A percentile compares a stretch with the other conserved stretches of the same genome.
phyloP scores from a whole-genome alignment of 1,140 invertebrate genomes.

The Sogatella furcifera region DNA sequence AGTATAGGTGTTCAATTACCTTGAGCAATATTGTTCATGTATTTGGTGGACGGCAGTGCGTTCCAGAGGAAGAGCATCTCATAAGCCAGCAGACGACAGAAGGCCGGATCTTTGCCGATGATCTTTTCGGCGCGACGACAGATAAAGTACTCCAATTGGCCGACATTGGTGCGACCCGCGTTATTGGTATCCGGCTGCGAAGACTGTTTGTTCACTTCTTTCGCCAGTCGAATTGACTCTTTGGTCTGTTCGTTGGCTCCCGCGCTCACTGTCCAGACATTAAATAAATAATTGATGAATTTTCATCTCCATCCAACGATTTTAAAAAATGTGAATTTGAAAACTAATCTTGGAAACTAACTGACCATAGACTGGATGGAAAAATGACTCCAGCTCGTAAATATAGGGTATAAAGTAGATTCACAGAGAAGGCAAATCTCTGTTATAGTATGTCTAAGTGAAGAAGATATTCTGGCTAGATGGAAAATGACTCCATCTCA shows the following conservation, averaged over 20 bases:
- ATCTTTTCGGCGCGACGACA: background rate
- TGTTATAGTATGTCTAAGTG: too few species aligned
- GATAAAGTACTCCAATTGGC: conserved; percentile 12
- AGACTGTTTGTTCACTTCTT: background rate
- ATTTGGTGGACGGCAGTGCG: conserved; percentile 42
- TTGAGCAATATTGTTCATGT: conserved; percentile 8
- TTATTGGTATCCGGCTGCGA: background rate
- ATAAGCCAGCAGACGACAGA: conserved; percentile 43
- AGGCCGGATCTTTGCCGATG: conserved; percentile 6
- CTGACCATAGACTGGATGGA: too few species aligned
- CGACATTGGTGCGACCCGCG: background rate
- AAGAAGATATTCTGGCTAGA: too few species aligned
- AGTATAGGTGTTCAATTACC: conserved; percentile 6
- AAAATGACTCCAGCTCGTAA: too few species aligned
- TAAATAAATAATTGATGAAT: too few species aligned
- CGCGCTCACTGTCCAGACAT: conserved; percentile 10
- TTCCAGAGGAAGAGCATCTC: conserved; percentile 66
- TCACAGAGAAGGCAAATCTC: too few species aligned
- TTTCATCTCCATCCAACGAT: too few species aligned
- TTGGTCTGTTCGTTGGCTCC: conserved; percentile 3
- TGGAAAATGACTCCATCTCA: too few species aligned
- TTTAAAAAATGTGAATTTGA: too few species aligned
- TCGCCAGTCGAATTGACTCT: conserved; percentile 5
- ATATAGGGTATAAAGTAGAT: too few species aligned
- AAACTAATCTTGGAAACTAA: too few species aligned